These are phyloP conservation scores for Bufo bufo DNA, from an alignment of 2,113 vertebrate genomes.

Conservation along the genomic window DNA sequence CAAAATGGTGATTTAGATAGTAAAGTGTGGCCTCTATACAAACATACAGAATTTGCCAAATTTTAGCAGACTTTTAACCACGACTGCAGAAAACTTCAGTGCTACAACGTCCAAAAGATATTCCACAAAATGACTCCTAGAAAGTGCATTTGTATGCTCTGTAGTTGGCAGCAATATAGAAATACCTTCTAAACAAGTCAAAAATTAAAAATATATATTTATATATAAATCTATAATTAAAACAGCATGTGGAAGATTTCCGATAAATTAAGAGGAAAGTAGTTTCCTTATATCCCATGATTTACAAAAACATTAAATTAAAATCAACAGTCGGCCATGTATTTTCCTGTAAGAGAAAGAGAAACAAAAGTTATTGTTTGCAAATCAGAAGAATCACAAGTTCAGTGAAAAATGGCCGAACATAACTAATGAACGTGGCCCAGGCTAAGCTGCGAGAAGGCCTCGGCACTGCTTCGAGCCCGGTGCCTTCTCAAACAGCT, in stretches of 20 bases:
- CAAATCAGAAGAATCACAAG: not conserved
- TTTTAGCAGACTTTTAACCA: slow-evolving; percentile 41
- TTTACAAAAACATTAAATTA: slow-evolving; percentile 56
- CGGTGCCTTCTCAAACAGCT: no score
- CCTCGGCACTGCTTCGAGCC: no score
- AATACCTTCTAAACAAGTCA: slow-evolving; percentile 59
- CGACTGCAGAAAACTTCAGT: slow-evolving; percentile 86
- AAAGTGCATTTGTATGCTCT: slow-evolving; percentile 75
- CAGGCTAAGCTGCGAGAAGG: no score
- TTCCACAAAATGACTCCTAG: slow-evolving; percentile 73
- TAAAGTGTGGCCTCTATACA: slow-evolving; percentile 4
- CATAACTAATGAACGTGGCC: no score
- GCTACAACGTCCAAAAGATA: slow-evolving; percentile 82
- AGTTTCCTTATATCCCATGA: slow-evolving; percentile 62
- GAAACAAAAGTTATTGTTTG: not conserved
- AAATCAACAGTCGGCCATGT: slow-evolving; percentile 94
- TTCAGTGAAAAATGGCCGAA: not conserved
- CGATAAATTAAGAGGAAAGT: slow-evolving; percentile 57
- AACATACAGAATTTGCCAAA: slow-evolving; percentile 18
- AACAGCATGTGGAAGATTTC: slow-evolving; percentile 73
- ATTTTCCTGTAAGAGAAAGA: slow-evolving; percentile 80
- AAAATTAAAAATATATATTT: slow-evolving; percentile 61
- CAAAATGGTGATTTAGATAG: slow-evolving; percentile 2
- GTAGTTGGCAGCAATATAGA: slow-evolving; percentile 68
- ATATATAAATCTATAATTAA: slow-evolving; percentile 67